phyloP scores from a whole-genome alignment of 2,113 vertebrate genomes.

The Oreochromis tanganicae region DNA sequence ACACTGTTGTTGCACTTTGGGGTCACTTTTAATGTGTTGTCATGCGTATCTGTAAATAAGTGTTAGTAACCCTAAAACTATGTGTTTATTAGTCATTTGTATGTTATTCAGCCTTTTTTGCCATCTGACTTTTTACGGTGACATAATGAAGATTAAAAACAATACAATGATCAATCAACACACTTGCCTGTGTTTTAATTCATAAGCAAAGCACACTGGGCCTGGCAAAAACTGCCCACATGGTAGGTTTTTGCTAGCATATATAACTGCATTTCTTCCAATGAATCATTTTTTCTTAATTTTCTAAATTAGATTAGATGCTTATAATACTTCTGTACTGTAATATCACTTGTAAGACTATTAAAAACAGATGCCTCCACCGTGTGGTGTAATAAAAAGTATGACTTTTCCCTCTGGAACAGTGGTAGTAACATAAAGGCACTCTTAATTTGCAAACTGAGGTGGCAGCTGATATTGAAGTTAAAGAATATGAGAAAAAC shows the following conservation, averaged over 20 bases:
- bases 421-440: not conserved
- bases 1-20: not conserved
- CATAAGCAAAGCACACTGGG: not conserved
- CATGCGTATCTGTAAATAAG: not conserved
- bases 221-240: not conserved
- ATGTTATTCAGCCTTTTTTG: not conserved
- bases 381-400: not conserved
- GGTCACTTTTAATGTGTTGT: not conserved
- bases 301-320: not conserved
- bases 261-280: not conserved
- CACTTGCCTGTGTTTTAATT: not conserved
- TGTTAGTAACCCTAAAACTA: not conserved
- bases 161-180: not conserved
- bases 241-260: not conserved
- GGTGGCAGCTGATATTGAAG: not conserved
- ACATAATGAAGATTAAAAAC: not conserved
- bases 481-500: not conserved
- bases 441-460: not conserved
- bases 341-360: not conserved
- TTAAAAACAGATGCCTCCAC: not conserved
- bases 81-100: not conserved
- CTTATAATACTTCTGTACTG: not conserved
- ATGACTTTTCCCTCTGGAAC: not conserved
- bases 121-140: not conserved
- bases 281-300: not conserved